These are phyloP conservation scores for Indri indri DNA, from an alignment of 2,113 vertebrate species.

Conservation along the genomic window DNA sequence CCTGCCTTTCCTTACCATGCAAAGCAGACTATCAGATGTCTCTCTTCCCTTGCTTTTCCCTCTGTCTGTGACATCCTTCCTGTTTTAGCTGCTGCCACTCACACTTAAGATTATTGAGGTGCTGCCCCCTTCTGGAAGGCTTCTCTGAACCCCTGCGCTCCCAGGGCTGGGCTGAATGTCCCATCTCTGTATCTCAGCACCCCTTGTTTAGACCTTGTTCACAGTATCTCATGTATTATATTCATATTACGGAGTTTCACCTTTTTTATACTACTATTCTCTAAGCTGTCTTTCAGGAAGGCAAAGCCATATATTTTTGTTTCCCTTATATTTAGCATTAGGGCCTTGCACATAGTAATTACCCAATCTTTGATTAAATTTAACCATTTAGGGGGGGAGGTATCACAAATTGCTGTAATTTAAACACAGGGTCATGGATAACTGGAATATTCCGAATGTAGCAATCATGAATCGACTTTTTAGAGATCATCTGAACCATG, in stretches of 20 bases:
- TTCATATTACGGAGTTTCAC: not conserved
- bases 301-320: not conserved
- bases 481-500: not conserved
- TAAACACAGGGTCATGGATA: not conserved
- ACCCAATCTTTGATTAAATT: not conserved
- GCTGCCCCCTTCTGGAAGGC: not conserved
- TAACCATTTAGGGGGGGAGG: not conserved
- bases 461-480: not conserved
- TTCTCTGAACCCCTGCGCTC: not conserved
- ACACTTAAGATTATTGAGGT: not conserved
- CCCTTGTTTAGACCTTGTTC: not conserved
- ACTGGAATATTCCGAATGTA: not conserved
- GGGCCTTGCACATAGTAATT: not conserved
- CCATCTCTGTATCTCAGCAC: not conserved
- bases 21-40: no score
- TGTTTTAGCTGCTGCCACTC: not conserved
- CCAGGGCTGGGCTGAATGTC: accelerated
- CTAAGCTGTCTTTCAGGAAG: not conserved
- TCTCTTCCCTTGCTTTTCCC: not conserved
- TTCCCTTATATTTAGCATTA: not conserved
- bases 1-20: not conserved
- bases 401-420: not conserved
- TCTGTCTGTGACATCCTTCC: not conserved
- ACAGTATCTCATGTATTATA: no score
- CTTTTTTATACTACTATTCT: not conserved